Evolutionary conservation across 2,113 vertebrate genomes (phyloP).

Genomic region (Murina feae): DNA sequence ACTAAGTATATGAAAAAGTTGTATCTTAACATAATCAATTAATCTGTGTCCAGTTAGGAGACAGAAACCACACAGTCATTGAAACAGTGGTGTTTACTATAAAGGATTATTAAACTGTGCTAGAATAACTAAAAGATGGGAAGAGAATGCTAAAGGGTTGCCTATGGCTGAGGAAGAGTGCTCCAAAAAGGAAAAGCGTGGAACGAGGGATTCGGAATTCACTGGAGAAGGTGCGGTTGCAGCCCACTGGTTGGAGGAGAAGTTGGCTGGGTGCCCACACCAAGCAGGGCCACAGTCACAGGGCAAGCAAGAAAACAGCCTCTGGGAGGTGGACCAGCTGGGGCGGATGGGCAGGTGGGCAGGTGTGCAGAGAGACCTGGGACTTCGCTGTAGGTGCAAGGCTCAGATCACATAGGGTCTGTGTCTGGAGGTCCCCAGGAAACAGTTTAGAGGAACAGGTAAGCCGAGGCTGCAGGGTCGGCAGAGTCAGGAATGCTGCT

Average conservation of each 20-base stretch:
- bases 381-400: not conserved
- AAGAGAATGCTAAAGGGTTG: not conserved
- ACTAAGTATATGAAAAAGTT: not conserved
- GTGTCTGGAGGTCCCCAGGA: not conserved
- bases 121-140: not conserved
- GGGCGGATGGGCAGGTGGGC: not conserved
- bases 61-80: not conserved
- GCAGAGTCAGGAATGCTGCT: not conserved
- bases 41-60: not conserved
- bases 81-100: not conserved
- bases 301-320: not conserved
- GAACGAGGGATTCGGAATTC: not conserved
- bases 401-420: not conserved
- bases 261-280: too few relatives aligned
- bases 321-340: not conserved
- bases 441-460: not conserved
- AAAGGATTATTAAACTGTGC: not conserved
- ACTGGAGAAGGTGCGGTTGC: not conserved
- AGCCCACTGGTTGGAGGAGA: not conserved
- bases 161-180: not conserved
- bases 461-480: not conserved
- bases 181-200: not conserved
- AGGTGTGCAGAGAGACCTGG: not conserved
- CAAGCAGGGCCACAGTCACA: not conserved
- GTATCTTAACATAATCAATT: not conserved